Evolutionary conservation across 2,797 vertebrate genomes (phyloP), one percentile per base, ranked within the genome.

Genomic region (Cuculus canorus): DNA sequence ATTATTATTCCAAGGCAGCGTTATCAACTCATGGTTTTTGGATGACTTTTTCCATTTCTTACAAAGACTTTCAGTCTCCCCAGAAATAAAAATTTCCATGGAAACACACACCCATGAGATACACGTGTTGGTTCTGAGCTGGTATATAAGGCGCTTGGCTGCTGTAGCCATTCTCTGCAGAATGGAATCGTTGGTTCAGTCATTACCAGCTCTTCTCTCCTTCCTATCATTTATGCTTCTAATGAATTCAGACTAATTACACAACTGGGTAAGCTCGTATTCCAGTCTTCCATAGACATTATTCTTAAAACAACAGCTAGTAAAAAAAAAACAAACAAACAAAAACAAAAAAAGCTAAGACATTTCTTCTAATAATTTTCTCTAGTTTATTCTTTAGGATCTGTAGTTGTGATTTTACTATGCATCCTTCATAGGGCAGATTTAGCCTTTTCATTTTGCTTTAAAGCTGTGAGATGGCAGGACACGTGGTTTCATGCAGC

Each of bases 31-130:
- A 39, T 19, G 82, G n/a, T 64, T 82, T 96, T 82, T 3, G 0
- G 45, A 68, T 52, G 5, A 85, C 50, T 82, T 85, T 87, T 75
- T 60, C 68, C 11, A 24, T 60, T 83, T 86, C 68, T 88, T 72
- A 64, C 18, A 33, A 43, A 86, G 56, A 80, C 17, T 88, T 93
- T 56, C 64, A 60, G 35, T 41, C 59, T 93, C 69, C 85, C 64
- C 60, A 83, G 72, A 92, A 92, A 92, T 83, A 56, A 86, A 85
- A 86, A 91, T 65, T 83, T 77, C 92, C 88, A 88, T 83, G 88
- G 88, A 91, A 94, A 94, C 83, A 59, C 65, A 59, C 39, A 56
- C 87, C 53, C 76, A 23, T 86, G 83, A 90, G 90, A 79, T 63
- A 69, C 61, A 85, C 1, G 4, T 59, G 75, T 57, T 57, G 1